phyloP scores from a whole-genome alignment of 1,140 invertebrate species.

The Centruroides vittatus region DNA sequence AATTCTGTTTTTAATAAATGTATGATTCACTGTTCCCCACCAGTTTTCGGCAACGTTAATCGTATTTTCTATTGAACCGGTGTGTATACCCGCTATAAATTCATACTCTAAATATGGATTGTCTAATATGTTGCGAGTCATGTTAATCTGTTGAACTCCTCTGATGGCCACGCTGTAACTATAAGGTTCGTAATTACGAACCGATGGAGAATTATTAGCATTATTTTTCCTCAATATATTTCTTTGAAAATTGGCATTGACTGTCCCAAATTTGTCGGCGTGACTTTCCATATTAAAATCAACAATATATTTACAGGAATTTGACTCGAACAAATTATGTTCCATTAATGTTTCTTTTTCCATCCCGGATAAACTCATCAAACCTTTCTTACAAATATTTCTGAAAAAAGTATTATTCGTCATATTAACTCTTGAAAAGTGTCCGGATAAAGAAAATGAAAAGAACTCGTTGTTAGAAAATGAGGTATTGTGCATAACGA shows the following conservation, averaged over 20 bases:
- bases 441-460: constrained; percentile 68
- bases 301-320: constrained; percentile 70
- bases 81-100: constrained; percentile 77
- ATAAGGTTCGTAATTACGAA: constrained; percentile 35
- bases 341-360: constrained; percentile 77
- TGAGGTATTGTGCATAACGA: constrained; percentile 71
- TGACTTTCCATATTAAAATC: constrained; percentile 82
- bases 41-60: constrained; percentile 87
- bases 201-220: constrained; percentile 19
- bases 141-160: constrained; percentile 83
- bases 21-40: constrained; percentile 72
- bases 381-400: constrained; percentile 65
- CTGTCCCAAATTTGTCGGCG: constrained; percentile 63
- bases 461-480: constrained; percentile 77
- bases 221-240: constrained; percentile 19
- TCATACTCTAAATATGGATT: constrained; percentile 76
- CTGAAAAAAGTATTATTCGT: constrained; percentile 68
- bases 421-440: constrained; percentile 64
- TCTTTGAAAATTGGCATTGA: constrained; percentile 16
- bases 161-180: constrained; percentile 79
- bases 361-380: constrained; percentile 83
- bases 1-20: constrained; percentile 62
- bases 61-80: constrained; percentile 68
- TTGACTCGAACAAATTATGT: constrained; percentile 59
- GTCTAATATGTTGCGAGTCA: constrained; percentile 82